A percentile compares a stretch with the other conserved stretches of the same genome.
Conservation (phyloP, 2,113 vertebrate species). For the Bambusicola thoracicus region DNA sequence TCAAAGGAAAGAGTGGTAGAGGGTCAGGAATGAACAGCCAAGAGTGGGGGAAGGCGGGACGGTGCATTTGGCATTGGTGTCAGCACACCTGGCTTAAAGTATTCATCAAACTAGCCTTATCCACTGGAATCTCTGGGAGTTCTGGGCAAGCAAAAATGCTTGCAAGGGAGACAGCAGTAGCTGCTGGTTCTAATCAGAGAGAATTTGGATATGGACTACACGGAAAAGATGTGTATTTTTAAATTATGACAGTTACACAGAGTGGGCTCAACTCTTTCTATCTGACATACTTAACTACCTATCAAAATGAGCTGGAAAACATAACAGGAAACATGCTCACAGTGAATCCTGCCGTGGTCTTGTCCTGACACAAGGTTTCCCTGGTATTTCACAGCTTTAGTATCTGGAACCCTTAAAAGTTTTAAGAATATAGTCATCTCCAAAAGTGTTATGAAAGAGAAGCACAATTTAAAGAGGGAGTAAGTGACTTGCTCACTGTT, state of each 20-base stretch:
- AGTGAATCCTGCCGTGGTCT: neutral
- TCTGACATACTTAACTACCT: neutral
- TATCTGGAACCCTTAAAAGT: neutral
- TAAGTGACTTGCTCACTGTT: neutral
- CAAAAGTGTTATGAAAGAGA: neutral
- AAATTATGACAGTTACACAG: neutral
- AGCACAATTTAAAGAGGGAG: neutral
- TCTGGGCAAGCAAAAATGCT: neutral
- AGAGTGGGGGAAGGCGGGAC: neutral
- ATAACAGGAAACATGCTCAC: neutral
- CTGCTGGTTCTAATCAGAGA: neutral
- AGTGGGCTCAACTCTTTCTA: neutral
- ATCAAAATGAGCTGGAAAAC: neutral
- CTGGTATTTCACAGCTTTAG: neutral
- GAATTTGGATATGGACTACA: neutral
- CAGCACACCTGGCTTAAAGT: neutral
- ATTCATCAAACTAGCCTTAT: neutral
- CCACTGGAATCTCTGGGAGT: neutral
- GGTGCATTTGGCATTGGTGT: neutral
- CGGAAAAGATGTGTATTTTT: neutral
- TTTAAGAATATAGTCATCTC: neutral
- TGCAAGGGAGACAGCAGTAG: neutral
- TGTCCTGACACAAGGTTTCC: neutral
- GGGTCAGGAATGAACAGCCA: slow-evolving; percentile 7
- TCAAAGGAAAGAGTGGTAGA: neutral